Conservation (phyloP, 2,797 vertebrate species). For the Pygocentrus nattereri region DNA sequence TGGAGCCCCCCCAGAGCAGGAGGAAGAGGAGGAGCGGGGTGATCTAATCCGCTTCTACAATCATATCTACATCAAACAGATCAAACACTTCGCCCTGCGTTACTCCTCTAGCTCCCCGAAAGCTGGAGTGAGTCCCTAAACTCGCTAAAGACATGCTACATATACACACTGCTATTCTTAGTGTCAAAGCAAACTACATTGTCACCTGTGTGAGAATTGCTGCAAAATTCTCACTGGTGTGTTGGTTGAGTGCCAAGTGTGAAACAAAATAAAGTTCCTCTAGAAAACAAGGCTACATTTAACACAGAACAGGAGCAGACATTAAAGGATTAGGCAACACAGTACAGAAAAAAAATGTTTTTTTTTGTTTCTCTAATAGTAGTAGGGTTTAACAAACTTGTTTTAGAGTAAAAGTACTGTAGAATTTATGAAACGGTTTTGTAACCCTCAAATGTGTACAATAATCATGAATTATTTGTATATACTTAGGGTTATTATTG, state of each 20-base stretch:
- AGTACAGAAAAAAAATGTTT: not conserved
- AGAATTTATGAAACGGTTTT: not conserved
- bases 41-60: slow-evolving; percentile 98
- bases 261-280: not conserved
- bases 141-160: not conserved
- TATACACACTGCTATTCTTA: not conserved
- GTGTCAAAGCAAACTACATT: not conserved
- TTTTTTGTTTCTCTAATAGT: not conserved
- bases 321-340: no score
- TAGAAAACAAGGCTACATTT: not conserved
- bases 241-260: not conserved
- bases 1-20: slow-evolving; percentile 73
- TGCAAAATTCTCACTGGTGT: not conserved
- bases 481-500: not conserved
- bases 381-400: not conserved
- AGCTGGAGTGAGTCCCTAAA: slow-evolving; percentile 64
- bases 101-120: slow-evolving; percentile 80
- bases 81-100: slow-evolving; percentile 89
- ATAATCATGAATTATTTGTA: not conserved
- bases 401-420: not conserved
- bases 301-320: not conserved
- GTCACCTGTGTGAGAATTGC: no score
- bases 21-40: slow-evolving; percentile 82
- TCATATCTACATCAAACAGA: slow-evolving; percentile 87
- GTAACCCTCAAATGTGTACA: not conserved